A percentile compares a stretch with the other conserved stretches of the same genome.
Evolutionary conservation across 1,140 invertebrate genomes (phyloP).

Genomic region (Mya arenaria): DNA sequence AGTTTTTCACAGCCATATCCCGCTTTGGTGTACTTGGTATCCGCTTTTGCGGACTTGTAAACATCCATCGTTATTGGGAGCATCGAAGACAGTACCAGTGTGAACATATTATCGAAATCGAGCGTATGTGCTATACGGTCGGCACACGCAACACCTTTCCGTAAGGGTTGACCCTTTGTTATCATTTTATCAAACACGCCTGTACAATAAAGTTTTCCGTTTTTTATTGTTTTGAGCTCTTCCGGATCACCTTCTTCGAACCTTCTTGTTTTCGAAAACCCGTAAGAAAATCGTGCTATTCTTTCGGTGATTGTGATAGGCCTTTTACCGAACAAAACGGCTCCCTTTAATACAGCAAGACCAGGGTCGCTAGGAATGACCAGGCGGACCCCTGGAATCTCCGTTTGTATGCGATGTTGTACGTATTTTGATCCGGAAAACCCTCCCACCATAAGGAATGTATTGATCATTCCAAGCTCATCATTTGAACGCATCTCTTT

Average conservation of each 20-base stretch:
- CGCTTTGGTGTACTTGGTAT: not conserved
- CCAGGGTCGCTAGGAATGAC: not conserved
- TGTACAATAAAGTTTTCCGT: not conserved
- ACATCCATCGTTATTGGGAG: not conserved
- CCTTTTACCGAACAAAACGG: constrained; percentile 41
- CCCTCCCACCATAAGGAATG: not conserved
- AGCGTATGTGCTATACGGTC: not conserved
- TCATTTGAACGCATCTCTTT: not conserved
- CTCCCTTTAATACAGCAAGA: not conserved
- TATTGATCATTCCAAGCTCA: not conserved
- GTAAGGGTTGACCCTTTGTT: not conserved
- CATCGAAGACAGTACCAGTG: not conserved
- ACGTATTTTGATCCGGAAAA: not conserved
- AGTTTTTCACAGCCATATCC: not conserved
- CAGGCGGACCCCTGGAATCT: not conserved
- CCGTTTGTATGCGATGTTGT: not conserved
- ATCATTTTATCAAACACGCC: not conserved
- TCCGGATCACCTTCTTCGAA: not conserved
- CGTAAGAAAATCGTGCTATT: not conserved
- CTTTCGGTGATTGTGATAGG: not conserved
- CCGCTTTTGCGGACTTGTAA: not conserved
- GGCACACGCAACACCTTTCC: not conserved
- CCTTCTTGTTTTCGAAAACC: not conserved
- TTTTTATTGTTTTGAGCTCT: not conserved
- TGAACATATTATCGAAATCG: not conserved